These are phyloP conservation scores for Notolabrus celidotus DNA, from an alignment of 2,797 vertebrate species.

Conservation along the genomic window DNA sequence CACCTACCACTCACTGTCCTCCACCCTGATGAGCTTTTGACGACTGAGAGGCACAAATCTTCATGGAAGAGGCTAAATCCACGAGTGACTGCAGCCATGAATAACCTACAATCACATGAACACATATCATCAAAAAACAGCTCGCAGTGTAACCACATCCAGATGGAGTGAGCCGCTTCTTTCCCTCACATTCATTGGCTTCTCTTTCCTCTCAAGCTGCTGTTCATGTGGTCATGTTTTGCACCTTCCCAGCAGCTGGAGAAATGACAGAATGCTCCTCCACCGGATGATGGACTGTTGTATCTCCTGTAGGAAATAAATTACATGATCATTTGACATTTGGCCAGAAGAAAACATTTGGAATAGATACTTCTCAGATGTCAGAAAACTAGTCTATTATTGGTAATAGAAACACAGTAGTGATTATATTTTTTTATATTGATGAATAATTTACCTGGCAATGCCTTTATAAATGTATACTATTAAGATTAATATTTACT, in stretches of 20 bases:
- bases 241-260: slow-evolving; percentile 50
- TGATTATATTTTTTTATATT: neutral
- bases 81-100: slow-evolving; percentile 36
- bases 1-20: slow-evolving; percentile 28
- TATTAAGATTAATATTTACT: neutral
- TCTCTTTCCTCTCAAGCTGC: slow-evolving; percentile 30
- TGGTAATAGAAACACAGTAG: neutral
- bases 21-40: slow-evolving; percentile 48
- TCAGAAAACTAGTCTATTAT: neutral
- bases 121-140: slow-evolving; percentile 54
- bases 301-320: slow-evolving; percentile 65
- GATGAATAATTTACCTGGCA: neutral
- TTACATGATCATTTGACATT: slow-evolving; percentile 49
- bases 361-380: slow-evolving; percentile 45
- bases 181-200: slow-evolving; percentile 26
- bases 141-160: slow-evolving; percentile 66
- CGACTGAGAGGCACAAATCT: slow-evolving; percentile 61
- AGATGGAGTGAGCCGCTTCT: slow-evolving; percentile 64
- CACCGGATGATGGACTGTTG: slow-evolving; percentile 33
- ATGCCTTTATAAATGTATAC: neutral
- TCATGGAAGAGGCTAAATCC: slow-evolving; percentile 39
- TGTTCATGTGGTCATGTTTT: slow-evolving; percentile 64
- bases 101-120: slow-evolving; percentile 61
- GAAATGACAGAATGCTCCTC: slow-evolving; percentile 19
- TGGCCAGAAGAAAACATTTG: neutral